Percentiles rank a stretch among this genome's conserved stretches.
Evolutionary conservation across 2,113 vertebrate species (phyloP).

Genomic region (Alligator sinensis): DNA sequence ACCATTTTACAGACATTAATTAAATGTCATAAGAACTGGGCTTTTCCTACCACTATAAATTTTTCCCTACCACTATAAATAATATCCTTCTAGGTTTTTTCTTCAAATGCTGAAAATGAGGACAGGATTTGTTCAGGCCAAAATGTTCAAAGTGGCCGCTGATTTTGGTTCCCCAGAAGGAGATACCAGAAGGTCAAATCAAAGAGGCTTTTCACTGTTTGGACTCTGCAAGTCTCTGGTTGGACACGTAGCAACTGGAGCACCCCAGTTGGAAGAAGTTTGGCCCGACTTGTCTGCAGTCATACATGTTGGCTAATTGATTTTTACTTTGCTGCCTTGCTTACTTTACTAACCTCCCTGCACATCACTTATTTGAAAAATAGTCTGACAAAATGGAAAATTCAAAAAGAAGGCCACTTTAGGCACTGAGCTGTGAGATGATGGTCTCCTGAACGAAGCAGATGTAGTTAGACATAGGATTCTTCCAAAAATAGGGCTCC

Average conservation of each 20-base stretch:
- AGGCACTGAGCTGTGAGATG: background rate
- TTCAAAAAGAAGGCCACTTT: background rate
- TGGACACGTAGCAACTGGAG: background rate
- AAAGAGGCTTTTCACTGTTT: background rate
- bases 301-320: background rate
- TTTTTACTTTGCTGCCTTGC: background rate
- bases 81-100: background rate
- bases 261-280: background rate
- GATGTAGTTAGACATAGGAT: background rate
- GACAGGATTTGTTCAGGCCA: background rate
- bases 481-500: conserved; percentile 36
- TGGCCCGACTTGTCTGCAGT: background rate
- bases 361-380: background rate
- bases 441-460: background rate
- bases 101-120: background rate
- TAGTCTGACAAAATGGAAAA: background rate
- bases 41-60: background rate
- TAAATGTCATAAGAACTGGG: background rate
- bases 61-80: background rate
- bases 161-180: background rate
- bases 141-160: background rate
- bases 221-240: background rate
- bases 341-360: background rate
- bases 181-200: background rate
- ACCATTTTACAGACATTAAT: background rate